phyloP scores from a whole-genome alignment of 2,888 invertebrate species.

The Andrena camellia region DNA sequence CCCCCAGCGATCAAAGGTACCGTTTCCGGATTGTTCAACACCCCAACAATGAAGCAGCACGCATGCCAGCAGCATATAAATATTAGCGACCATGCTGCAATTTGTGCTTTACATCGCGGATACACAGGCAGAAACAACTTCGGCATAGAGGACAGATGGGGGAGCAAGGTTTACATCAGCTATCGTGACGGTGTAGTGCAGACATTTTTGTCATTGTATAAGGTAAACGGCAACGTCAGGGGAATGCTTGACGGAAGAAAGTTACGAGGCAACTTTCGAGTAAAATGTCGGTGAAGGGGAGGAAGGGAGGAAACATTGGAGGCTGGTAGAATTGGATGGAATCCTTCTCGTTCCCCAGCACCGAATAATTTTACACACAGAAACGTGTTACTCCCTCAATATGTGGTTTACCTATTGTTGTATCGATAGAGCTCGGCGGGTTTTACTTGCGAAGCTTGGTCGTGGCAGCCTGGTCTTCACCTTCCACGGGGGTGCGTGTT shows the following conservation, averaged over 20 bases:
- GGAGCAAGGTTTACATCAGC: background rate
- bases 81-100: background rate
- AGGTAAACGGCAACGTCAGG: slow-evolving; percentile 1
- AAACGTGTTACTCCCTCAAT: slow-evolving; percentile 1
- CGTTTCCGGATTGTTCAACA: slow-evolving; percentile 10
- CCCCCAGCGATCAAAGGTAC: background rate
- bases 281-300: slow-evolving; percentile 16
- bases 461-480: slow-evolving; percentile 55
- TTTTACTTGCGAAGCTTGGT: slow-evolving; percentile 41
- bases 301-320: background rate
- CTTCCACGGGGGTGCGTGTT: slow-evolving; percentile 68
- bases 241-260: background rate
- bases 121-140: background rate
- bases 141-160: background rate
- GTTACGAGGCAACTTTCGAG: background rate
- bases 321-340: background rate
- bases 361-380: background rate
- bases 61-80: slow-evolving; percentile 6
- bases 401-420: slow-evolving; percentile 44
- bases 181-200: background rate
- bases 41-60: background rate
- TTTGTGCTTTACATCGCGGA: background rate
- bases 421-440: slow-evolving; percentile 32
- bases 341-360: background rate
- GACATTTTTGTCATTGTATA: slow-evolving; percentile 6